Percentiles rank a stretch among this genome's conserved stretches.
Evolutionary conservation across 2,113 vertebrate species (phyloP).

Genomic region (Noctilio leporinus): DNA sequence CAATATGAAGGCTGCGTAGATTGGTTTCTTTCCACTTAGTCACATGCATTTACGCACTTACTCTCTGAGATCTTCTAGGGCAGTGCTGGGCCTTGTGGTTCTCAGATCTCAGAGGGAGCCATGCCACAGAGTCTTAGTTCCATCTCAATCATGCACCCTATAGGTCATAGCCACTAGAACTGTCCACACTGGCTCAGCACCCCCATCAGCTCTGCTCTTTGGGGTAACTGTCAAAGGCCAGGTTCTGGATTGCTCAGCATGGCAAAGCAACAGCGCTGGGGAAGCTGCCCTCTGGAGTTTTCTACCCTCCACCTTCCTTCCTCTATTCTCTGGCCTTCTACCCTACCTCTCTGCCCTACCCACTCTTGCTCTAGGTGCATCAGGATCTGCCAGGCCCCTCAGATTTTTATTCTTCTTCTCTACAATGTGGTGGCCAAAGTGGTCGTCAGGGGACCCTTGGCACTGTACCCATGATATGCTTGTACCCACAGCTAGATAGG

Average conservation of each 20-base stretch:
- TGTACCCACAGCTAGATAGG: not conserved
- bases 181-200: slow-evolving; percentile 54
- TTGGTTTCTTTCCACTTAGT: not conserved
- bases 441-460: slow-evolving; percentile 57
- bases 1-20: not conserved
- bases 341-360: slow-evolving; percentile 72
- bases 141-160: slow-evolving; percentile 68
- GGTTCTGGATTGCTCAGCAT: slow-evolving; percentile 74
- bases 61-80: not conserved
- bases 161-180: slow-evolving; percentile 71
- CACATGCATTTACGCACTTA: not conserved
- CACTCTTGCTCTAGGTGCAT: slow-evolving; percentile 73
- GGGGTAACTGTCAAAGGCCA: slow-evolving; percentile 77
- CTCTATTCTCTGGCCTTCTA: slow-evolving; percentile 75
- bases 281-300: slow-evolving; percentile 71
- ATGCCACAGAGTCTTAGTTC: slow-evolving; percentile 64
- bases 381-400: slow-evolving; percentile 74
- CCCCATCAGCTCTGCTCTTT: slow-evolving; percentile 67
- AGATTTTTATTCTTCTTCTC: slow-evolving; percentile 74
- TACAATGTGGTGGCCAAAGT: slow-evolving; percentile 73
- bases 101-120: slow-evolving; percentile 62
- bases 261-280: slow-evolving; percentile 73
- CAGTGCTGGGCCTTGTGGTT: not conserved
- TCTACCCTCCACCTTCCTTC: slow-evolving; percentile 75
- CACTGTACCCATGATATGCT: slow-evolving; percentile 50